Base-by-base conservation (phyloP, 2,113 vertebrate genomes). In the Zosterops pallidus region DNA sequence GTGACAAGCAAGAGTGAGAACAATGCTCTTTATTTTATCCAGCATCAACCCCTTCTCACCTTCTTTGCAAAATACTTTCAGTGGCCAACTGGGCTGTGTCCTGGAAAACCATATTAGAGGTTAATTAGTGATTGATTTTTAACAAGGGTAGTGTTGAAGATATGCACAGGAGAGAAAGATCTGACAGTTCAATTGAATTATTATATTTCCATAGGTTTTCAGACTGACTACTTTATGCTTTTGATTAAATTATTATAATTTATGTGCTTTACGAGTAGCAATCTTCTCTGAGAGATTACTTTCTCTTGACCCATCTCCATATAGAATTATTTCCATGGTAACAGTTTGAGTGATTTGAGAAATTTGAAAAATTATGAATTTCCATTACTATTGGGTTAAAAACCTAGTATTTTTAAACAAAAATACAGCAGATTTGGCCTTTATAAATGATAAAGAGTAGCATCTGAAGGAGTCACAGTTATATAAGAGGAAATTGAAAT, bases 241-340 rank as follows among this genome's bases (percentile, higher is more conserved):
- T 83, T 91, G 89, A 95, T 96, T 89, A 96, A 92, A 95, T 93
- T 92, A 95, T 95, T 95, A 57, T 90, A 93, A 96, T 94, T 83
- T 91, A 92, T 96, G 90, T 90, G 75, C 67, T 95, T 96, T 95
- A 87, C 71, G 93, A 94, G 80, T 83, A 96, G 57, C 64, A 90
- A 37, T 84, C 71, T 94, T 94, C 92, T 76, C 72, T 35, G 13
- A 60, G 75, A 95, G 76, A 94, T 94, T 88, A 94, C 91, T 93
- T 96, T 95, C 78, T 91, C 64, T 74, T 92, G 85, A 86, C 79
- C 86, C 44, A 88, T 95, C 80, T 96, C 65, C 95, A 91, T 85
- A 67, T 82, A 95, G 91, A 90, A 89, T 93, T 92, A 91, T 96
- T 96, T 96, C 89, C 89, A 92, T 95, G 86, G 93, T 71, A 97